Evolutionary conservation across 1,140 invertebrate species (phyloP).

Genomic region (Pseudomyrmex gracilis): DNA sequence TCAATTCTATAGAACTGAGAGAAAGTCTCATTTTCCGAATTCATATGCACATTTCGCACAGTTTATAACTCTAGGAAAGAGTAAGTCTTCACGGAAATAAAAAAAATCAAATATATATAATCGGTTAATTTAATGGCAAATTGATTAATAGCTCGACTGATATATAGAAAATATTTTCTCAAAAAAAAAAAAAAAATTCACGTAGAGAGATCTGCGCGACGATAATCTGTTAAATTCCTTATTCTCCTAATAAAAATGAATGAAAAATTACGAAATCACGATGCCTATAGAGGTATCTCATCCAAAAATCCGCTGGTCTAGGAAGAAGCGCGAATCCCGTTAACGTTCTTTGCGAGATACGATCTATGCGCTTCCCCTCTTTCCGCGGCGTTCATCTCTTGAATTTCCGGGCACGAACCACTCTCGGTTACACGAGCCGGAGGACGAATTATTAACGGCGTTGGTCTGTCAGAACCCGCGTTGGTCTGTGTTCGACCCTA

Average conservation of each 20-base stretch:
- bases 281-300: background rate
- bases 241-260: background rate
- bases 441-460: constrained; percentile 72
- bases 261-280: no score
- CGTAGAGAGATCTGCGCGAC: background rate
- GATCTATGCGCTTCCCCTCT: constrained; percentile 67
- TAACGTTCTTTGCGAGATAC: constrained; percentile 60
- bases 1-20: no score
- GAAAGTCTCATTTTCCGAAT: no score
- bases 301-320: constrained; percentile 17
- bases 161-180: no score
- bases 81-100: no score
- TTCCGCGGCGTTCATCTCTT: constrained; percentile 58
- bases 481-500: constrained; percentile 1
- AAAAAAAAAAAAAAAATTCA: no score
- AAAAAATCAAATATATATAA: no score
- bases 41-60: no score
- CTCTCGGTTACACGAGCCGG: constrained; percentile 63
- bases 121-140: no score
- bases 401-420: constrained; percentile 70
- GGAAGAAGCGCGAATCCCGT: constrained; percentile 48
- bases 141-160: no score
- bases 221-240: background rate
- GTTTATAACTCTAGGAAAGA: no score
- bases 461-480: constrained; percentile 53